These are phyloP conservation scores for Dipus sagitta DNA, from an alignment of 2,797 vertebrate genomes.

Conservation along the genomic window DNA sequence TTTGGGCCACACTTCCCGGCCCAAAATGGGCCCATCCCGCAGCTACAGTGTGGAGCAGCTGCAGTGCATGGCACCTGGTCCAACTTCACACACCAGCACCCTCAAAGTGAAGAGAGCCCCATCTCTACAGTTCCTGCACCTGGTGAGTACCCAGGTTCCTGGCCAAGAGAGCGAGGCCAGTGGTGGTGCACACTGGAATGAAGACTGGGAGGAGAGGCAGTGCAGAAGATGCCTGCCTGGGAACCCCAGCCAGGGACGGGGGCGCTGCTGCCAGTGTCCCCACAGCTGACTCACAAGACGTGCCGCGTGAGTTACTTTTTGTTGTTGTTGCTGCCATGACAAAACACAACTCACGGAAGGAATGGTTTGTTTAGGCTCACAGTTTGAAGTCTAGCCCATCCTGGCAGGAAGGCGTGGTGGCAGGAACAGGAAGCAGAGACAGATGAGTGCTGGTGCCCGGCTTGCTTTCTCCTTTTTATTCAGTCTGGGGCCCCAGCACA, in stretches of 20 bases:
- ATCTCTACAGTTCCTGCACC: constrained; percentile 86
- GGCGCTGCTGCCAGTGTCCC: no score
- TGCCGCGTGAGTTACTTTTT: no score
- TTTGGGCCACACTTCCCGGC: constrained; percentile 86
- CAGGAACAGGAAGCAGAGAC: no score
- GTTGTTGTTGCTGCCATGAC: no score
- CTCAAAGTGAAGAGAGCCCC: constrained; percentile 84
- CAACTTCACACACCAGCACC: not conserved
- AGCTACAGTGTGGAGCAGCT: constrained; percentile 90
- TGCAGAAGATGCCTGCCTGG: not conserved
- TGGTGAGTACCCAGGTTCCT: constrained; percentile 83
- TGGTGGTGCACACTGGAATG: not conserved
- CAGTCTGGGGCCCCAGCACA: no score
- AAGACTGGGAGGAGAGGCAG: not conserved
- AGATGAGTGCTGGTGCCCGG: no score
- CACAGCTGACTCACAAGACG: fast-evolving
- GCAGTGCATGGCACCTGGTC: fast-evolving
- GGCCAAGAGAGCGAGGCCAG: not conserved
- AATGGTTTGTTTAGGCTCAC: no score
- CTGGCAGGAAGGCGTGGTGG: no score
- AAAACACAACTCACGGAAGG: no score
- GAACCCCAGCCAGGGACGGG: not conserved
- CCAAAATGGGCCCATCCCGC: constrained; percentile 85
- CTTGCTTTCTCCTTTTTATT: no score
- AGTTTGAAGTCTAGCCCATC: no score